These are phyloP conservation scores for Gasterosteus aculeatus DNA, from an alignment of 2,113 vertebrate genomes.

Conservation along the genomic window DNA sequence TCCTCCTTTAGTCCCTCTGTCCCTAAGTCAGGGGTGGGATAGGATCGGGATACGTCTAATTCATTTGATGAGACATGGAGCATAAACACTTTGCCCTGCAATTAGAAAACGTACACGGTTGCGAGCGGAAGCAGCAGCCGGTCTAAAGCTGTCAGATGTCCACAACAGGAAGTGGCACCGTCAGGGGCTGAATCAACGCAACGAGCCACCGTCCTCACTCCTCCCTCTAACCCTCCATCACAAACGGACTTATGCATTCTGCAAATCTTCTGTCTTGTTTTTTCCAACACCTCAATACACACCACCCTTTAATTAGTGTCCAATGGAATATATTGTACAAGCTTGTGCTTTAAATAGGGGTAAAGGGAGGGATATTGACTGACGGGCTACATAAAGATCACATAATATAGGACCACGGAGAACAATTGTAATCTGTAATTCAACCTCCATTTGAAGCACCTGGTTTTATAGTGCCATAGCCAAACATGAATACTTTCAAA, in stretches of 20 bases:
- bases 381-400: background rate
- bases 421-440: background rate
- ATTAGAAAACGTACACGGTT: conserved; percentile 59
- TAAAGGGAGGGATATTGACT: background rate
- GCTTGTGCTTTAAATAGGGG: background rate
- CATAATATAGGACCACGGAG: background rate
- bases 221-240: conserved; percentile 33
- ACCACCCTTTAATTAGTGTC: background rate
- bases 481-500: background rate
- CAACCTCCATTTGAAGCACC: background rate
- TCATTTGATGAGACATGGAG: conserved; percentile 62
- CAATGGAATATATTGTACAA: background rate
- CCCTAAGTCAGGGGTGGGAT: background rate
- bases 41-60: conserved; percentile 37
- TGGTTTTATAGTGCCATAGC: background rate
- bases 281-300: background rate
- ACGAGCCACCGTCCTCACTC: no score
- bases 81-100: conserved; percentile 51
- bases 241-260: background rate
- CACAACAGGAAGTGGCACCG: conserved; percentile 80
- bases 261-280: background rate
- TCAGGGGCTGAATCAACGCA: no score
- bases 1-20: background rate
- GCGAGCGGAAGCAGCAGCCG: conserved; percentile 61
- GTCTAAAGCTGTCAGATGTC: conserved; percentile 71